These are phyloP conservation scores for Drosophila neotestacea DNA, from an alignment of 2,888 invertebrate genomes.

Conservation along the genomic window DNA sequence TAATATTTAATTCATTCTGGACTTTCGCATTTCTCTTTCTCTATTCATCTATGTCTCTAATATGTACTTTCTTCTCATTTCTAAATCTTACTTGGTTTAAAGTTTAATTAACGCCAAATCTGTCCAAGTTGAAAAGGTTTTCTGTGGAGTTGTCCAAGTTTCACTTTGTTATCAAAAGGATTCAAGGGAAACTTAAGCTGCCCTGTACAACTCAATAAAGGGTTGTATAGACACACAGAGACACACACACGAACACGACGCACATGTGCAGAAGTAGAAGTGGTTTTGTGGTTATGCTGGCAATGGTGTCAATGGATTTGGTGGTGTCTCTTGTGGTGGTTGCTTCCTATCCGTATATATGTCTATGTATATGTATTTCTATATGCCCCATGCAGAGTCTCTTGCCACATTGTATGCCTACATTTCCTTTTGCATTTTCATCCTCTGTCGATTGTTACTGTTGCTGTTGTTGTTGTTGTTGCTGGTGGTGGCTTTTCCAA, in stretches of 20 bases:
- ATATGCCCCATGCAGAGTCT: not conserved
- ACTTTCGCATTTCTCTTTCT: too few relatives aligned
- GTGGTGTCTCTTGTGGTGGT: slow-evolving; percentile 46
- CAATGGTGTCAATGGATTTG: slow-evolving; percentile 44
- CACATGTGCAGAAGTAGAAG: not conserved
- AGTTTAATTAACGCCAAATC: too few relatives aligned
- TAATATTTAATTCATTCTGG: too few relatives aligned
- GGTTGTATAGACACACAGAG: slow-evolving; percentile 14
- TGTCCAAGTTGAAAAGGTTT: too few relatives aligned
- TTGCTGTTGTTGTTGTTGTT: not conserved
- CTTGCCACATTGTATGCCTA: not conserved
- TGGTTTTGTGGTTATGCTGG: slow-evolving; percentile 34
- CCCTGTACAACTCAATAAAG: slow-evolving; percentile 21
- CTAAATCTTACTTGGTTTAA: too few relatives aligned
- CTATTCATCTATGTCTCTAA: too few relatives aligned
- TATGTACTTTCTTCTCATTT: too few relatives aligned
- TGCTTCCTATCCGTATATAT: slow-evolving; percentile 2
- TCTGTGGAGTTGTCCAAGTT: too few relatives aligned
- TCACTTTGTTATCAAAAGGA: not conserved
- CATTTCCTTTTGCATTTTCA: slow-evolving; percentile 4
- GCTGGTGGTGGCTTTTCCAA: slow-evolving; percentile 33
- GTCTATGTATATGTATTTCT: too few relatives aligned
- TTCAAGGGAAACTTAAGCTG: not conserved
- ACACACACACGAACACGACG: not conserved
- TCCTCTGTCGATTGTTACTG: not conserved